phyloP scores from a whole-genome alignment of 2,113 vertebrate species.

The Neolamprologus ventralis region DNA sequence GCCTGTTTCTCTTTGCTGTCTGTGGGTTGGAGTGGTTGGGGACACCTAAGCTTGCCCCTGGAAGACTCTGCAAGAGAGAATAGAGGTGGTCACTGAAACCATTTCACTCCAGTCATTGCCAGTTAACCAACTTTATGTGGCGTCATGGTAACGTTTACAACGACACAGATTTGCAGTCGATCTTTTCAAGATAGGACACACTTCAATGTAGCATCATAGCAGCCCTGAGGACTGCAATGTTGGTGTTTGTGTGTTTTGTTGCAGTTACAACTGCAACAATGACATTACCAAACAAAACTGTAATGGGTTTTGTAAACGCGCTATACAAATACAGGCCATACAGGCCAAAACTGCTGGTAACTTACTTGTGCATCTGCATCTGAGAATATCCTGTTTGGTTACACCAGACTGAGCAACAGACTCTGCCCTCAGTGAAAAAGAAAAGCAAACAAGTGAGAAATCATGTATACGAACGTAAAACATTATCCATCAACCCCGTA shows the following conservation, averaged over 20 bases:
- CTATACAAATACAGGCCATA: not conserved
- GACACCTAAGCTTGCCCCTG: not conserved
- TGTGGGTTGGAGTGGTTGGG: not conserved
- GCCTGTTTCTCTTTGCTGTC: rapidly evolving
- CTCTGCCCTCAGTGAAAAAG: not conserved
- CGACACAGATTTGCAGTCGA: not conserved
- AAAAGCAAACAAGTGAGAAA: not conserved
- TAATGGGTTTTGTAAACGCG: not conserved
- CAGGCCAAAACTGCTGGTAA: not conserved
- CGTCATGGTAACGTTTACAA: rapidly evolving
- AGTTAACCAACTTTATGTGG: not conserved
- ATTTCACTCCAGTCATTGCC: not conserved
- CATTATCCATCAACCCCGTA: rapidly evolving
- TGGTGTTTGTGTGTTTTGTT: not conserved
- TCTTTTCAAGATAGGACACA: not conserved
- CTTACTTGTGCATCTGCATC: conserved; percentile 47
- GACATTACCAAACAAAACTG: not conserved
- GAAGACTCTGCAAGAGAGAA: not conserved
- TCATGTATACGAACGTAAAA: not conserved
- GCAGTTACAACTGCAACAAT: not conserved
- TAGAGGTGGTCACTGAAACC: not conserved
- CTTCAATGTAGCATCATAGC: not conserved
- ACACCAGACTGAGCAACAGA: not conserved
- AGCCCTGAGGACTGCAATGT: not conserved
- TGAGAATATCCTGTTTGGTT: not conserved